Base-by-base conservation (phyloP, 2,797 vertebrate species). In the Melanogrammus aeglefinus region DNA sequence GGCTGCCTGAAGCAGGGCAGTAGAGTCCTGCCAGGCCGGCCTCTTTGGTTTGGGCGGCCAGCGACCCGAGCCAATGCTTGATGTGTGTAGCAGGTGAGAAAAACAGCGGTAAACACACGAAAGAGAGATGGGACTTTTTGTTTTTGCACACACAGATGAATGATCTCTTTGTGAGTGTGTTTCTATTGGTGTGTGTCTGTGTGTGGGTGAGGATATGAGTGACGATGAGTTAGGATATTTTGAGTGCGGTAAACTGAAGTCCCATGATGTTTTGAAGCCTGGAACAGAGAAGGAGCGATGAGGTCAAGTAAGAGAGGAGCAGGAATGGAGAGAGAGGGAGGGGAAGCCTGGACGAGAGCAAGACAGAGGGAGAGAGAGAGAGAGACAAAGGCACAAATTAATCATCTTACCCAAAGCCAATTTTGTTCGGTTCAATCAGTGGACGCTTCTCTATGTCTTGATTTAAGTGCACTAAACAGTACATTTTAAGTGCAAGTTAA, bases 201-300 rank as follows among this genome's bases (percentile, higher is more conserved):
- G 44, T 73, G 74, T 79, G 41, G 18, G 73, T 63, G 44, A 27
- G 77, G 79, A 1, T 77, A 78, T 36, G 27, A n/a, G 66, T 24
- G 76, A 24, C 6, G 51, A 51, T 78, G 77, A 1, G 24, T 24
- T 73, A 78, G 83, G 78, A 51, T 88, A 82, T 91, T 91, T 84
- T 86, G 84, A 84, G 76, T 83, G 82, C 9, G 77, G 82, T 86
- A 91, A 91, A 91, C 86, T 88, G 79, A 35, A 90, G 89, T 88
- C 90, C 85, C 88, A 91, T 92, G 92, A 91, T 93, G 90, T 92
- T 93, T 92, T 93, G 80, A 85, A 90, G 87, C 83, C 84, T 1
- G 21, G 76, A 79, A 77, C 73, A 80, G 74, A 85, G 81, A 80
- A 78, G 77, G 77, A 27, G 21, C 21, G 75, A 14, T 14, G 10